phyloP scores from a whole-genome alignment of 2,797 vertebrate genomes.

The Chrosomus eos region DNA sequence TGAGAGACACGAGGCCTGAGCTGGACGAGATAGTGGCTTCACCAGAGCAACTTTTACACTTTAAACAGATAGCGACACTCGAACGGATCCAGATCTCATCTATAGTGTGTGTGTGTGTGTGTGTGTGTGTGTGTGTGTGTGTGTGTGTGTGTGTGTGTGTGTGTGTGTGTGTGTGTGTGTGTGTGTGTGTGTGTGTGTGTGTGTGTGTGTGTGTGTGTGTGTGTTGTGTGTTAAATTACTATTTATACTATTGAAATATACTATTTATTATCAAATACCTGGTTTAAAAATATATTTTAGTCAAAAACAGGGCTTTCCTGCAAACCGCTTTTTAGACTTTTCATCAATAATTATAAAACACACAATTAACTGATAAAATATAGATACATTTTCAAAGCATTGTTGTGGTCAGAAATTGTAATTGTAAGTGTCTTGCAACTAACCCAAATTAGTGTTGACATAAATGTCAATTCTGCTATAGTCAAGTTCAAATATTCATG shows the following conservation, averaged over 20 bases:
- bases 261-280: too few relatives aligned
- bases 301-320: too few relatives aligned
- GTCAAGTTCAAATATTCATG: too few relatives aligned
- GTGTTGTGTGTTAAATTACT: too few relatives aligned
- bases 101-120: slow-evolving; percentile 4
- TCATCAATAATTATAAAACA: too few relatives aligned
- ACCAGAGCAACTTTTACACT: slow-evolving; percentile 34
- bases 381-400: too few relatives aligned
- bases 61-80: slow-evolving; percentile 42
- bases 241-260: too few relatives aligned
- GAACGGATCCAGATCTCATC: slow-evolving; percentile 43
- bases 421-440: not conserved
- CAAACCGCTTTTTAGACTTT: too few relatives aligned
- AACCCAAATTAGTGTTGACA: not conserved
- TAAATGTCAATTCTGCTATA: not conserved
- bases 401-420: too few relatives aligned
- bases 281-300: too few relatives aligned
- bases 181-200: not conserved
- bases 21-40: slow-evolving; percentile 57
- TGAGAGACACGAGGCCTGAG: slow-evolving; percentile 50
- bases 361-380: too few relatives aligned
- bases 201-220: not conserved
- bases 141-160: slow-evolving; percentile 8
- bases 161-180: too few relatives aligned
- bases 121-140: not conserved